These are phyloP conservation scores for Metacarcinus magister DNA, from an alignment of 2,888 invertebrate genomes.

Conservation along the genomic window DNA sequence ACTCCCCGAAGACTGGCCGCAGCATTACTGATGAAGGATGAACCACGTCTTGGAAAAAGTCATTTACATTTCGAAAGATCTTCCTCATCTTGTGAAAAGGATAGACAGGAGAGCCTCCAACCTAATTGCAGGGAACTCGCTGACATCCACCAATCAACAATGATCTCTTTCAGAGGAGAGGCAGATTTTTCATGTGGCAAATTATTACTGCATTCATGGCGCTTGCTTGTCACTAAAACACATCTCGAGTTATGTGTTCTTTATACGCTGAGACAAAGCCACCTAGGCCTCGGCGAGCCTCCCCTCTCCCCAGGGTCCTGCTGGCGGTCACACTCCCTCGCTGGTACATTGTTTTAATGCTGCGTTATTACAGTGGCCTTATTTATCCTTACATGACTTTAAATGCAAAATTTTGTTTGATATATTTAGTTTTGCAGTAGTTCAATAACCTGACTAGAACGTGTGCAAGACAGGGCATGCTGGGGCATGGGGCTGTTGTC, in stretches of 20 bases:
- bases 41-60: background rate
- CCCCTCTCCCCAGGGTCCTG: constrained; percentile 22
- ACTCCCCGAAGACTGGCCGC: background rate
- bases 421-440: background rate
- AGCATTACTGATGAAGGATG: background rate
- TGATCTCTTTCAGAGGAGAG: constrained; percentile 5
- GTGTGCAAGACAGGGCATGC: background rate
- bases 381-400: constrained; percentile 7
- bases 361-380: constrained; percentile 42
- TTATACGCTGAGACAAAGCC: constrained; percentile 4
- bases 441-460: background rate
- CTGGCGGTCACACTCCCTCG: background rate
- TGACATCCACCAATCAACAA: constrained; percentile 15
- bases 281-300: background rate
- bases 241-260: constrained; percentile 17
- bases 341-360: constrained; percentile 15
- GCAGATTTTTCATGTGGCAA: background rate
- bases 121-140: constrained; percentile 11
- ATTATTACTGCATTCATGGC: constrained; percentile 16
- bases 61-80: constrained; percentile 26
- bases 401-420: background rate
- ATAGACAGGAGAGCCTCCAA: background rate
- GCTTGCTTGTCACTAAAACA: constrained; percentile 3
- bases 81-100: background rate
- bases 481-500: background rate